These are phyloP conservation scores for Laothoe populi DNA, from an alignment of 2,888 invertebrate genomes.

Conservation along the genomic window DNA sequence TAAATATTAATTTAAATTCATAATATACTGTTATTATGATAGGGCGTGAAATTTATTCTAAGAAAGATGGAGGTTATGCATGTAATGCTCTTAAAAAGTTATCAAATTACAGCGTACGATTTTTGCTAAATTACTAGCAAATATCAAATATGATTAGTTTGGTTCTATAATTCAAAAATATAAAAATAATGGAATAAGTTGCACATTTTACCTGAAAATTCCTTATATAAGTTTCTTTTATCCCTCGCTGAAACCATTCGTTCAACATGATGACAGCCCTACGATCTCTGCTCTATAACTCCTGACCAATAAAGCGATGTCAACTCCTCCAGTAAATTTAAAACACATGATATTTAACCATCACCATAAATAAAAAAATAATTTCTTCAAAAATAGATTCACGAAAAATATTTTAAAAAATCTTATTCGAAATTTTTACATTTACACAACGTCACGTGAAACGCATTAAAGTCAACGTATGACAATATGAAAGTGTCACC, in stretches of 20 bases:
- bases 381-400: conserved; percentile 81
- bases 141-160: background rate
- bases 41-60: no score
- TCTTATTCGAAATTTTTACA: conserved; percentile 74
- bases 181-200: conserved; percentile 7
- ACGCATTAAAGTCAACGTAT: conserved; percentile 54
- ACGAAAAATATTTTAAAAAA: conserved; percentile 80
- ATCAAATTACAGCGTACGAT: no score
- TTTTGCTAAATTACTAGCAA: no score
- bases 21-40: no score
- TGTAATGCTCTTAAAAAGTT: no score
- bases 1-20: no score
- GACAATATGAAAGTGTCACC: conserved; percentile 45
- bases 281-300: conserved; percentile 54
- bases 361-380: conserved; percentile 75
- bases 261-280: conserved; percentile 78
- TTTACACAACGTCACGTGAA: conserved; percentile 64
- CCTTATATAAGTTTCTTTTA: conserved; percentile 63
- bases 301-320: conserved; percentile 61
- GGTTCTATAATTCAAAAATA: background rate
- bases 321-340: conserved; percentile 65
- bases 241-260: conserved; percentile 78
- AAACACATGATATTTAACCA: conserved; percentile 80
- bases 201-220: conserved; percentile 67
- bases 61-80: no score